phyloP scores from a whole-genome alignment of 2,888 invertebrate genomes.

The Hypselothyrea guttata region DNA sequence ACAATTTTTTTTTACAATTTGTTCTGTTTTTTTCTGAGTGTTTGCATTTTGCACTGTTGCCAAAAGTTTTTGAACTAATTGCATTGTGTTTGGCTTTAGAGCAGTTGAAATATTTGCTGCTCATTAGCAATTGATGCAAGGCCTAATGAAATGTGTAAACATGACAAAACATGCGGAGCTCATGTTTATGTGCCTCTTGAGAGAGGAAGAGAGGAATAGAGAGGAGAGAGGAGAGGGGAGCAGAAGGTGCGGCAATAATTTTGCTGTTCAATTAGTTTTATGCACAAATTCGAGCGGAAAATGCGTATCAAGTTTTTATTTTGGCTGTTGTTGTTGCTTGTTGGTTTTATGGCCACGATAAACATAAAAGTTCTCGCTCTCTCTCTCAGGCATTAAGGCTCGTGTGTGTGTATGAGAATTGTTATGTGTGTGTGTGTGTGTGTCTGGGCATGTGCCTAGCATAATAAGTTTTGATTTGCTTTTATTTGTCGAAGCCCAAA shows the following conservation, averaged over 20 bases:
- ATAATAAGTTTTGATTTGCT: slow-evolving; percentile 75
- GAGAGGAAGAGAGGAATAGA: too few species aligned
- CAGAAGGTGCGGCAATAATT: slow-evolving; percentile 60
- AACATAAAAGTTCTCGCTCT: slow-evolving; percentile 70
- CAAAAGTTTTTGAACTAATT: slow-evolving; percentile 36
- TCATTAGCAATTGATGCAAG: slow-evolving; percentile 32
- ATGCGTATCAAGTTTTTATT: slow-evolving; percentile 37
- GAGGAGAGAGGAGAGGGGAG: too few species aligned
- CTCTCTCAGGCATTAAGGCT: slow-evolving; percentile 37
- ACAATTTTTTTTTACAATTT: too few species aligned
- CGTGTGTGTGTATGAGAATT: slow-evolving; percentile 22
- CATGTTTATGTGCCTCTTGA: slow-evolving; percentile 55
- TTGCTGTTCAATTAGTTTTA: slow-evolving; percentile 70
- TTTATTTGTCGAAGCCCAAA: slow-evolving; percentile 62
- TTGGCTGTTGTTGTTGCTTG: slow-evolving; percentile 13
- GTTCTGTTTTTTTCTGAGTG: too few species aligned
- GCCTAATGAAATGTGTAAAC: slow-evolving; percentile 4
- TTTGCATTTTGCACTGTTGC: not conserved
- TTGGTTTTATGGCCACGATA: slow-evolving; percentile 63
- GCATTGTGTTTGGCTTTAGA: slow-evolving; percentile 42
- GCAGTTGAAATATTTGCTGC: slow-evolving; percentile 40
- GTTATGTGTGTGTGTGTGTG: slow-evolving; percentile 9
- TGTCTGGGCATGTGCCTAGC: slow-evolving; percentile 56
- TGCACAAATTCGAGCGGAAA: slow-evolving; percentile 56
- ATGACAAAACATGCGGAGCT: slow-evolving; percentile 17